Base-by-base conservation (phyloP, 2,888 invertebrate genomes). In the Bellardia bayeri region DNA sequence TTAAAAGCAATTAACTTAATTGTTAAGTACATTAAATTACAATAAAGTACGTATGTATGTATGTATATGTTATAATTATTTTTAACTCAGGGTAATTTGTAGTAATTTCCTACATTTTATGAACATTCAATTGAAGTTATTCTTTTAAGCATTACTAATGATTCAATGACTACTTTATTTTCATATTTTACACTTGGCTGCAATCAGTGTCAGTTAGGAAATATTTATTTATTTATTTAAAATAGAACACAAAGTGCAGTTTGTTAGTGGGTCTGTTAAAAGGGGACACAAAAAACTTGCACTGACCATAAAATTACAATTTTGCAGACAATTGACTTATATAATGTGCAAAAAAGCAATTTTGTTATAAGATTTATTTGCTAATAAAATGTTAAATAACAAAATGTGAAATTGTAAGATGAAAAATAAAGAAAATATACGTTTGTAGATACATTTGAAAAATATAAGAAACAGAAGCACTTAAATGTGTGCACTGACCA, bases 401-500 rank as follows among this genome's bases (percentile, higher is more conserved):
- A 75, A 0, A 71, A 66, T 72, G 42, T 13, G 13, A 74, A 74
- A 40, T 68, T 11, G 14, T 54, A 76, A 84, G 23, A 76, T 13
- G n/a, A 58, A 37, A 66, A 23, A 40, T 13, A 51, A 71, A 72
- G 51, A 58, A 30, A 75, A 56, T 11, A 37, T 42, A 23, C 23
- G 23, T 23, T 23, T 23, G 23, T 11, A 30, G 33, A 66, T 68
- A 2, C 11, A 66, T 11, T 42, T 49, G n/a, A n/a, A 49, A 82
- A 16, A 61, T 3, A 2, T 11, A 0, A 68, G 64, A 61, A 4
- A 42, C n/a, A n/a, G n/a, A n/a, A n/a, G n/a, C n/a, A n/a, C 8
- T 30, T 8, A 49, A 58, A 63, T 61, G 76, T 78, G 91, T 90
- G 90, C 91, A 91, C 90, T 92, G 92, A 91, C 92, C 92, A 91